Evolutionary conservation across 2,797 vertebrate genomes (phyloP), one percentile per base, ranked within the genome.

Genomic region (Syngnathus rostellatus): DNA sequence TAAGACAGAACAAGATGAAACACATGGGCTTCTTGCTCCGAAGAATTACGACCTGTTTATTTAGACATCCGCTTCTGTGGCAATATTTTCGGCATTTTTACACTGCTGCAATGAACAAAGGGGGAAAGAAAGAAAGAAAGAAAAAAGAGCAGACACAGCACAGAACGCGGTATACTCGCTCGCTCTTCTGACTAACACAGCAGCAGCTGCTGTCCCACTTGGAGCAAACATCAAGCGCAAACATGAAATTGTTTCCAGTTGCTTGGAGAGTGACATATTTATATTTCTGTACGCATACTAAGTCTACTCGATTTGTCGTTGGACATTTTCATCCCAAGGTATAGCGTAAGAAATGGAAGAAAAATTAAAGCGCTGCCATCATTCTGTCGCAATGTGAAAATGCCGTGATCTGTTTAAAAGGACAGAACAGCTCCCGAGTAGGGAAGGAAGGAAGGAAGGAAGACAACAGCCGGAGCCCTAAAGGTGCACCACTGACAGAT

Each of bases 401-500:
- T 40, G 19, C 23, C 53, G 31, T 55, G 3, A 31, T 31, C 31
- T 31, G 31, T 31, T 31, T 31, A 38, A 10, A 21, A 17, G 48
- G 59, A 50, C 17, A 23, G 25, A 37, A 16, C 8, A 10, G 17
- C 3, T 11, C 57, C 57, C 17, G n/a, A 5, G 8, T 19, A 10
- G 19, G n/a, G 21, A 62, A 16, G 64, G 63, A 31, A 31, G 31
- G 3, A 31, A 31, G 31, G 31, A 68, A 76, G 46, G 59, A 72
- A 74, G 71, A 68, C 62, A n/a, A 77, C 65, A 64, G 70, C 76
- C 67, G 66, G 74, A 76, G 70, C 74, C 73, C 82, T 70, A 73
- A 68, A 69, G 83, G 82, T 73, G 81, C 69, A 67, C 57, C 67
- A 85, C 72, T 86, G 86, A 88, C 73, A 59, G 82, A 83, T 86